Evolutionary conservation across 2,888 invertebrate genomes (phyloP).

Genomic region (Rhagonycha lutea): DNA sequence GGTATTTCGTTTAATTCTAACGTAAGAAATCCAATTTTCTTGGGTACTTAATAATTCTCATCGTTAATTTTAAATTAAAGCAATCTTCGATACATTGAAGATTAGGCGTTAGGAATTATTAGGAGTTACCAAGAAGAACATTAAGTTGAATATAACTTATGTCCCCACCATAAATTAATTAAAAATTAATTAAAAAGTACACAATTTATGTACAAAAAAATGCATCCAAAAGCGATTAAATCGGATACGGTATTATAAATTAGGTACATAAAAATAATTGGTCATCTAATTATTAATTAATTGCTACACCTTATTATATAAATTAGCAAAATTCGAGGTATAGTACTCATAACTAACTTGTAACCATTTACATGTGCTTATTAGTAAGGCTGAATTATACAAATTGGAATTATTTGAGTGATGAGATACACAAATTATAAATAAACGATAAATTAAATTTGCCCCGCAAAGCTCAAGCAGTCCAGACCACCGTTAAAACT

Average conservation of each 20-base stretch:
- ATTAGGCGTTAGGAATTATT: neutral
- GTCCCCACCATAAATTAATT: neutral
- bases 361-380: neutral
- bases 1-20: neutral
- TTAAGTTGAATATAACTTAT: neutral
- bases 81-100: neutral
- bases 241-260: neutral
- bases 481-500: too few relatives aligned
- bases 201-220: neutral
- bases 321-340: neutral
- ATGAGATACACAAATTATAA: neutral
- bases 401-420: neutral
- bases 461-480: too few relatives aligned
- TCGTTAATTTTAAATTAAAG: neutral
- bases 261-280: conserved; percentile 1
- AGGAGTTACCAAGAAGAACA: neutral
- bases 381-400: neutral
- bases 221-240: neutral
- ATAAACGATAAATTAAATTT: too few relatives aligned
- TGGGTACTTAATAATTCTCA: neutral
- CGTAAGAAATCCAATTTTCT: neutral
- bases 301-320: neutral
- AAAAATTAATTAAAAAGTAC: neutral
- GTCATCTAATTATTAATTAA: neutral
- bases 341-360: neutral